A percentile compares a stretch with the other conserved stretches of the same genome.
Evolutionary conservation across 2,797 vertebrate genomes (phyloP).

Genomic region (Anguilla megastoma): DNA sequence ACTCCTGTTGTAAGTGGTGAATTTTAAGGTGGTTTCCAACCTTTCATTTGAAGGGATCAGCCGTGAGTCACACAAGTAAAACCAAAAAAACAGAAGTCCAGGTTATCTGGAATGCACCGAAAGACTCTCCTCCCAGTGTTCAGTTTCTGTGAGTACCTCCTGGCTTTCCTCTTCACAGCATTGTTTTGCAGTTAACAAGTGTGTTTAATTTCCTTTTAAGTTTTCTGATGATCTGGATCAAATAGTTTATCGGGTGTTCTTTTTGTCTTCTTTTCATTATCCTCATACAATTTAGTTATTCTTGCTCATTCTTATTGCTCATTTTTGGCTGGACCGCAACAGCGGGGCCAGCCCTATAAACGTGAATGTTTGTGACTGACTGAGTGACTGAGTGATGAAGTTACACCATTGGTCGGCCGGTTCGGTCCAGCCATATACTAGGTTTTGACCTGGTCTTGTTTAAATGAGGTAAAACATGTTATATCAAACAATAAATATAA

Average conservation of each 20-base stretch:
- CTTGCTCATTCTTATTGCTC: background rate
- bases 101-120: constrained; percentile 75
- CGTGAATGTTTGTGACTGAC: too few relatives aligned
- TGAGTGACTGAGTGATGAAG: too few relatives aligned
- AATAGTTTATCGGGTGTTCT: background rate
- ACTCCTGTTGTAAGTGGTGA: background rate
- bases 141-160: constrained; percentile 78
- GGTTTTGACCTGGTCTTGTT: background rate
- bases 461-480: background rate
- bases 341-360: too few relatives aligned
- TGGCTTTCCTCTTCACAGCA: background rate
- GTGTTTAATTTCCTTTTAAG: background rate
- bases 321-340: too few relatives aligned
- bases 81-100: constrained; percentile 63
- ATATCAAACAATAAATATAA: background rate
- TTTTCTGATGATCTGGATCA: background rate
- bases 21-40: background rate
- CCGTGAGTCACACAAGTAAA: constrained; percentile 75
- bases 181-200: too few relatives aligned
- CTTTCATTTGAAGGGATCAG: constrained; percentile 68
- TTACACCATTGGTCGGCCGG: too few relatives aligned
- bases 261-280: too few relatives aligned
- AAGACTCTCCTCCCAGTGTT: constrained; percentile 58
- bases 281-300: background rate
- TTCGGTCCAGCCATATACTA: too few relatives aligned